These are phyloP conservation scores for Lacerta bilineata DNA, from an alignment of 2,797 vertebrate species.

Conservation along the genomic window DNA sequence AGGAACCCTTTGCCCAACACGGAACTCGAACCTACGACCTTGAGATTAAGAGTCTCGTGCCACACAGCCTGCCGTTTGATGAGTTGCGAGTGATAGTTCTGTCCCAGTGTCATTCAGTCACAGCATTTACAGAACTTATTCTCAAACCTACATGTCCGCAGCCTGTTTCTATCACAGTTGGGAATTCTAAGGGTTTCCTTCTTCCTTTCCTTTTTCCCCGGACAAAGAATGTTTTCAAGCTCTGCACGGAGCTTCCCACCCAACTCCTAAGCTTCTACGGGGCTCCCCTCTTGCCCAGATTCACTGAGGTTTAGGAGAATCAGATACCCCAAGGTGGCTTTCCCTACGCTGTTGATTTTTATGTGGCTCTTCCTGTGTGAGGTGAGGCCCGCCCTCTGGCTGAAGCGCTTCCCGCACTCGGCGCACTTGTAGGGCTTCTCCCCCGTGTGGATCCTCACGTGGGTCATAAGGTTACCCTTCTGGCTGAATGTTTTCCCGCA, in stretches of 20 bases:
- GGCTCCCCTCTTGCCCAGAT: constrained; percentile 3
- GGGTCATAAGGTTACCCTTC: constrained; percentile 68
- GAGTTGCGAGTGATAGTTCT: neutral
- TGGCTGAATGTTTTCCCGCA: constrained; percentile 75
- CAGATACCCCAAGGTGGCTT: constrained; percentile 23
- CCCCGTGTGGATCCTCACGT: constrained; percentile 68
- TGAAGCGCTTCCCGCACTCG: constrained; percentile 72
- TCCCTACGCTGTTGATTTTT: constrained; percentile 14
- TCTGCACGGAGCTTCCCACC: neutral
- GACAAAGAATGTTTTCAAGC: neutral
- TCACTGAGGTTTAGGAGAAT: constrained; percentile 29
- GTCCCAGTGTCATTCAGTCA: neutral
- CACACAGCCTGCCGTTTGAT: too few species aligned
- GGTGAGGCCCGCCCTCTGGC: constrained; percentile 66
- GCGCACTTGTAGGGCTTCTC: constrained; percentile 72
- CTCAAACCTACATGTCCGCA: neutral
- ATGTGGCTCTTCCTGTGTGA: constrained; percentile 72
- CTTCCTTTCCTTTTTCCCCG: neutral
- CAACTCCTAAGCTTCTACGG: neutral
- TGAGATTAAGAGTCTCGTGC: too few species aligned
- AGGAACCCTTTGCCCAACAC: too few species aligned
- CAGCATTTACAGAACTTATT: neutral
- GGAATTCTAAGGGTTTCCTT: neutral
- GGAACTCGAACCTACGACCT: too few species aligned
- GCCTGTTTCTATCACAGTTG: neutral